Evolutionary conservation across 2,113 vertebrate genomes (phyloP).

Genomic region (Chrysemys picta): DNA sequence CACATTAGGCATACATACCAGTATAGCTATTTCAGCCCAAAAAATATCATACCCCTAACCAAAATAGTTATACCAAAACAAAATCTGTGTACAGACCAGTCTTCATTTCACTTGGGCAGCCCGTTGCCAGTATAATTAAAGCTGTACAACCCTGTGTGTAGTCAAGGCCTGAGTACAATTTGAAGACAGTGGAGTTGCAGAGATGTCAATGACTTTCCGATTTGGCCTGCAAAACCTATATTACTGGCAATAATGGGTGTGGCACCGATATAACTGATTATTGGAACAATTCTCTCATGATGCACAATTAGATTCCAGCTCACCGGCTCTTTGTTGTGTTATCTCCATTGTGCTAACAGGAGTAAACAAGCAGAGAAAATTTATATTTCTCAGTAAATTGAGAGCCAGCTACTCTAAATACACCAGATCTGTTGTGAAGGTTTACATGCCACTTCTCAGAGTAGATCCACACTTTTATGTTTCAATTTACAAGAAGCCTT

Average conservation of each 20-base stretch:
- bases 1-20: not conserved
- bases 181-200: not conserved
- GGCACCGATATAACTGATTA: not conserved
- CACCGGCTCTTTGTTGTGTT: not conserved
- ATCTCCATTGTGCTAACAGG: not conserved
- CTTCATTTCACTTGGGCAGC: not conserved
- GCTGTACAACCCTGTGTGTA: not conserved
- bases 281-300: not conserved
- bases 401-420: not conserved
- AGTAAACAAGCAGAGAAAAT: not conserved
- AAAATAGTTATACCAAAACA: not conserved
- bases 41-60: not conserved
- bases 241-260: not conserved
- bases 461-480: not conserved
- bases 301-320: not conserved
- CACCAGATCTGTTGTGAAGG: not conserved
- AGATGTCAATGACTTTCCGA: not conserved
- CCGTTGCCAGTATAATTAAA: not conserved
- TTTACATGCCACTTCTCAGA: not conserved
- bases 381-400: not conserved
- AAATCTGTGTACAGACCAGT: not conserved
- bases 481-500: not conserved
- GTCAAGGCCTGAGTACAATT: not conserved
- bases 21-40: not conserved
- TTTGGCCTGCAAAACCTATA: not conserved